phyloP scores from a whole-genome alignment of 2,888 invertebrate species.

The Lordiphosa fenestrarum region DNA sequence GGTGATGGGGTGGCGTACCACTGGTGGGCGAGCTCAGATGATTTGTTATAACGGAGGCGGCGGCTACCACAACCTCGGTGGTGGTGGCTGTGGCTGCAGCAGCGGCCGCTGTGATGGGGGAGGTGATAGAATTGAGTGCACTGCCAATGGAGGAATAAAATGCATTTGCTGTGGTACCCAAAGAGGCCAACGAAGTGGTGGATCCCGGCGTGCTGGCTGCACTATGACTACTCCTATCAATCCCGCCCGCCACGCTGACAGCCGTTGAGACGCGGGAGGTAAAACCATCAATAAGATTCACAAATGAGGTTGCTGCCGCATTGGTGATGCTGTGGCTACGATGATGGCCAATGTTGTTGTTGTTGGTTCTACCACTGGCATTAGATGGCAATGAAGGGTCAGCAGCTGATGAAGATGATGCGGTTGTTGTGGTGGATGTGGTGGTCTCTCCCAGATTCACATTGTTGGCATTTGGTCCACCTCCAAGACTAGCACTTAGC shows the following conservation, averaged over 20 bases:
- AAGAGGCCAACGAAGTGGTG: conserved; percentile 72
- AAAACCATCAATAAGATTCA: conserved; percentile 77
- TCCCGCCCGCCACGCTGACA: conserved; percentile 64
- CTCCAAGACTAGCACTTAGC: conserved; percentile 47
- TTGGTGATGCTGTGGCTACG: conserved; percentile 73
- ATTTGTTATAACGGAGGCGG: conserved; percentile 76
- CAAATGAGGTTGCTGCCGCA: conserved; percentile 71
- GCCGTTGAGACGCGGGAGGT: conserved; percentile 77
- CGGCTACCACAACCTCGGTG: conserved; percentile 74
- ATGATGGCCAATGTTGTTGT: conserved; percentile 52
- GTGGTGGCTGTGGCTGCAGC: conserved; percentile 77
- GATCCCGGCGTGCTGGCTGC: conserved; percentile 75
- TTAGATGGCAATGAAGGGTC: conserved; percentile 1
- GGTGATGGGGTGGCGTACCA: conserved; percentile 72
- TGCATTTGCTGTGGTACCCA: conserved; percentile 76
- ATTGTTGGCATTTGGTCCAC: conserved; percentile 52
- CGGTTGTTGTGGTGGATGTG: conserved; percentile 8
- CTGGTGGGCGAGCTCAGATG: conserved; percentile 77
- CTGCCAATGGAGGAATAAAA: conserved; percentile 77
- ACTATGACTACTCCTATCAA: conserved; percentile 58
- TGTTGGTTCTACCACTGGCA: conserved; percentile 27
- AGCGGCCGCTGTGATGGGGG: conserved; percentile 76
- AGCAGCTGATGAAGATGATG: conserved; percentile 1
- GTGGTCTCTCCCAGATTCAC: conserved; percentile 8
- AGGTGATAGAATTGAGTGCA: conserved; percentile 76